Conservation (phyloP, 2,888 invertebrate genomes). For the Gryllus longicercus region DNA sequence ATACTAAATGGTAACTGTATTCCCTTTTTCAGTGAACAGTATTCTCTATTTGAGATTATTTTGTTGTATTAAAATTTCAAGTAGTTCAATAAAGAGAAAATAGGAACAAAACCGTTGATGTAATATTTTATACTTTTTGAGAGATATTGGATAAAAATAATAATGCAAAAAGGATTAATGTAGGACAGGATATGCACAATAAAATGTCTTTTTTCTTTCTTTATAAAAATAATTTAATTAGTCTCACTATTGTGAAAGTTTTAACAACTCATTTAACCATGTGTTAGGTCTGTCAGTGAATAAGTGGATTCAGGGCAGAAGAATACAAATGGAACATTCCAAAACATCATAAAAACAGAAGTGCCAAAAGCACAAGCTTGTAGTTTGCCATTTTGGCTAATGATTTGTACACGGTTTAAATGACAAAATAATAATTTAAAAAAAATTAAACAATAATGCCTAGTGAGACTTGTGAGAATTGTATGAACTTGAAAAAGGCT, state of each 20-base stretch:
- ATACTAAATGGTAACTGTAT: too few species aligned
- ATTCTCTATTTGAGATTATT: too few species aligned
- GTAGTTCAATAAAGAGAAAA: too few species aligned
- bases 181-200: background rate
- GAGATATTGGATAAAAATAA: too few species aligned
- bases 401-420: background rate
- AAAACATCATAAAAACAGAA: background rate
- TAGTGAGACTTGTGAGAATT: constrained; percentile 10
- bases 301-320: background rate
- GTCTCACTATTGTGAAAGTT: constrained; percentile 6
- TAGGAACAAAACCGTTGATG: too few species aligned
- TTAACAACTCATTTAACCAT: constrained; percentile 8
- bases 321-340: background rate
- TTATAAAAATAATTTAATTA: constrained; percentile 11
- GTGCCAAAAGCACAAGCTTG: background rate
- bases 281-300: background rate
- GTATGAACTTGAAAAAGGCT: background rate
- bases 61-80: too few species aligned
- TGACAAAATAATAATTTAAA: background rate
- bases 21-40: too few species aligned
- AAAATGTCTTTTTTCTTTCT: background rate
- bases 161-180: background rate
- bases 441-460: background rate
- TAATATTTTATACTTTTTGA: too few species aligned
- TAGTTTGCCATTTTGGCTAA: too few species aligned